Percentiles rank a stretch among this genome's conserved stretches.
These are phyloP conservation scores for Neodiprion pinetum DNA, from an alignment of 1,140 invertebrate species.

Conservation along the genomic window DNA sequence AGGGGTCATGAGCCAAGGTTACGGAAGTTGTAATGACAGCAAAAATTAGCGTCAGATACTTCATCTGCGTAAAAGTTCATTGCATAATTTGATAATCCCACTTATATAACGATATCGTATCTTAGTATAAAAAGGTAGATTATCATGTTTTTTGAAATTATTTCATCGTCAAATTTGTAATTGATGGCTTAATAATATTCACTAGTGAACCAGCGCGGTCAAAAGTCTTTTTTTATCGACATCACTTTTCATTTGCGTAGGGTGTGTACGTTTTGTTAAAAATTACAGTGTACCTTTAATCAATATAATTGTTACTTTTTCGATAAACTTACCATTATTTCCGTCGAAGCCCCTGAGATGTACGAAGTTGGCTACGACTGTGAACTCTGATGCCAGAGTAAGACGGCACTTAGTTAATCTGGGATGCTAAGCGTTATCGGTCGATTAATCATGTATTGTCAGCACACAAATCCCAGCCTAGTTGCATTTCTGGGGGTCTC, in stretches of 20 bases:
- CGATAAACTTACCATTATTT: background rate
- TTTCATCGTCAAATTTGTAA: background rate
- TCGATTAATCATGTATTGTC: background rate
- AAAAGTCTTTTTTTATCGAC: background rate
- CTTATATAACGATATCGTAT: too few relatives aligned
- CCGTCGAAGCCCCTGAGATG: background rate
- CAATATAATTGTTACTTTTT: background rate
- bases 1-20: too few relatives aligned
- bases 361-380: background rate
- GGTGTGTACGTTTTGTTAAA: background rate
- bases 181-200: background rate
- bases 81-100: too few relatives aligned
- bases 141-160: background rate
- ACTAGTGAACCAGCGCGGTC: background rate
- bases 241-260: background rate
- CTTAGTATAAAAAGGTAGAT: too few relatives aligned
- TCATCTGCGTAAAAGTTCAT: too few relatives aligned
- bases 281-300: background rate
- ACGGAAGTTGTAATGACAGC: too few relatives aligned
- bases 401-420: background rate
- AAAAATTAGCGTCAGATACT: too few relatives aligned
- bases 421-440: background rate
- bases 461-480: background rate
- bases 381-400: background rate
- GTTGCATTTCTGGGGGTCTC: too few relatives aligned